Base-by-base conservation (phyloP, 2,797 vertebrate genomes). In the Danio choprae region DNA sequence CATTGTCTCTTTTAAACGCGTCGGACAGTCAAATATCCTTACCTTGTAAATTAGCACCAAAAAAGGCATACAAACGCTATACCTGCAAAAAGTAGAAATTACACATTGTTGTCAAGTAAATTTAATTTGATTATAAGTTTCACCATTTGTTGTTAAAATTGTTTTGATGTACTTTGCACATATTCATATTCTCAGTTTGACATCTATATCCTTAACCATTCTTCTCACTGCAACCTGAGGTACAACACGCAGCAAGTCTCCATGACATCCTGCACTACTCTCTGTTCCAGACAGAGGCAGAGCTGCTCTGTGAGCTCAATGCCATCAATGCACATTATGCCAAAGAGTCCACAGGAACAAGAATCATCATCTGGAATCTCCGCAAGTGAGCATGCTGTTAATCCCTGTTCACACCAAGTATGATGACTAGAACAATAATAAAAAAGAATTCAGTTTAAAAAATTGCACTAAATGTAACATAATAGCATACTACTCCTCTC, bases 331-430 rank as follows among this genome's bases (percentile, higher is more conserved):
- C 86, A 4, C 41, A 76, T 6, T 73, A 36, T 20, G 44, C 77
- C 38, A 85, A 85, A 0, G 85, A 83, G 0, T 92, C 90, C 81
- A 96, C 94, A 12, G 97, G 97, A 86, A 97, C 97, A 10, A 92
- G 95, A 81, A 96, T 99, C 86, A 97, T 99, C 83, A 96, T 99
- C 84, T 99, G 97, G 97, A 98, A 96, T 80, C 93, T 98, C 36
- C 93, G 95, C 88, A 94, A 92, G 97, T 98, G 87, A 89, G 87
- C n/a, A 63, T 64, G 16, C 38, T 43, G 9, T 29, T 29, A 29
- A 29, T 29, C 3, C 29, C 29, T 29, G 29, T 29, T 29, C 29
- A 29, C 29, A 29, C 3, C 29, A 29, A 29, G 29, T 29, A 29
- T 29, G 29, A 29, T 1, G 29, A 29, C 29, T 29, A 29, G 1